Conservation (phyloP, 2,888 invertebrate genomes). For the Hydrotaea diabolus region DNA sequence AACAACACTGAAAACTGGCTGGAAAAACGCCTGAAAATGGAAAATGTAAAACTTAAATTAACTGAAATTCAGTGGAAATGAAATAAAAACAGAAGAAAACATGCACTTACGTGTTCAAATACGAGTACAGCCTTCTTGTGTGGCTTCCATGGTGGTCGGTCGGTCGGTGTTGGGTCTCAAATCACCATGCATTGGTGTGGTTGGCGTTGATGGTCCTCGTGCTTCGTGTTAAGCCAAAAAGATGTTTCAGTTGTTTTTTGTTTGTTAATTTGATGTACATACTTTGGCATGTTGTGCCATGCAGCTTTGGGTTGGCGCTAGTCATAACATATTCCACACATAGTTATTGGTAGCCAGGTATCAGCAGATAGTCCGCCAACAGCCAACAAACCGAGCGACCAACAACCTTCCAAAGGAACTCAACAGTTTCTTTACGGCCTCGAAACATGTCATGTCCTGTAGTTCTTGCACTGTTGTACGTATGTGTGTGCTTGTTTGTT, state of each 20-base stretch:
- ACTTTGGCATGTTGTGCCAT: background rate
- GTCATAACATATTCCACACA: background rate
- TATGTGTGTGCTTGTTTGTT: background rate
- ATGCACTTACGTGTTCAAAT: slow-evolving; percentile 62
- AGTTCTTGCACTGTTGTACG: background rate
- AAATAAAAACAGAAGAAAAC: slow-evolving; percentile 30
- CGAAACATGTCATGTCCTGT: slow-evolving; percentile 21
- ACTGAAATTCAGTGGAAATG: background rate
- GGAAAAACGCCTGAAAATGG: slow-evolving; percentile 15
- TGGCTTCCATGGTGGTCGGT: slow-evolving; percentile 19
- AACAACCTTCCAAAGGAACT: background rate
- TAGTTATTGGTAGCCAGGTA: slow-evolving; percentile 6
- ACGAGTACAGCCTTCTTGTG: background rate
- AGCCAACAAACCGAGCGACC: background rate
- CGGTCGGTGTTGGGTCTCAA: background rate
- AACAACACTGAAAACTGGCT: slow-evolving; percentile 3
- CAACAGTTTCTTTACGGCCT: slow-evolving; percentile 15
- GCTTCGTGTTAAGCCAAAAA: background rate
- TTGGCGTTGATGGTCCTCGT: background rate
- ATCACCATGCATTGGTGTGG: background rate
- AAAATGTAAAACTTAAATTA: slow-evolving; percentile 13
- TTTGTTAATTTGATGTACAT: slow-evolving; percentile 26
- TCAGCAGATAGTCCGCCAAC: background rate
- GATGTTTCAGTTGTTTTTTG: background rate
- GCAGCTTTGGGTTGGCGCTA: background rate